These are phyloP conservation scores for Thereuonema tuberculata DNA, from an alignment of 1,140 invertebrate genomes.

Conservation along the genomic window DNA sequence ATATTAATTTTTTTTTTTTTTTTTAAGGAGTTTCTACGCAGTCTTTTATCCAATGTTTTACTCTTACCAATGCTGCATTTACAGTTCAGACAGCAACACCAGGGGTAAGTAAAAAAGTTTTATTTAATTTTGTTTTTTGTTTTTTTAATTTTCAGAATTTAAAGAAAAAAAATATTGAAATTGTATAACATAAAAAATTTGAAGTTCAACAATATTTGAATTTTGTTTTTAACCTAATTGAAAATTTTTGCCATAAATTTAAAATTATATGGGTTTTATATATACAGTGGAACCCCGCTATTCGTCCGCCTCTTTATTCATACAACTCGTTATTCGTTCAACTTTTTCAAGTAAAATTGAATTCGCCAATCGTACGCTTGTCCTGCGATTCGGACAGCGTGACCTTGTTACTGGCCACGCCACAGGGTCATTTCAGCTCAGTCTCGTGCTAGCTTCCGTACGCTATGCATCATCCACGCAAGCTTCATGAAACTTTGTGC, in stretches of 20 bases:
- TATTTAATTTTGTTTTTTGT: neutral
- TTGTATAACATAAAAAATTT: too few relatives aligned
- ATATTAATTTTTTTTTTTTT: neutral
- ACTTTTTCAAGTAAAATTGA: too few relatives aligned
- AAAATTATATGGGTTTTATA: neutral
- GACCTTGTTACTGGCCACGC: too few relatives aligned
- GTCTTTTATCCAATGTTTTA: constrained; percentile 35
- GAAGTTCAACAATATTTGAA: neutral
- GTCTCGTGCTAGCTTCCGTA: too few relatives aligned
- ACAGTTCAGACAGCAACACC: constrained; percentile 33
- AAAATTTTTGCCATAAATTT: neutral
- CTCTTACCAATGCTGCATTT: constrained; percentile 30
- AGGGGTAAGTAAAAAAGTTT: constrained; percentile 24
- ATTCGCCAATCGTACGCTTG: too few relatives aligned
- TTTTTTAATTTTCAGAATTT: neutral
- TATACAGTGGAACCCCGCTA: neutral
- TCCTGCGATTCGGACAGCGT: too few relatives aligned
- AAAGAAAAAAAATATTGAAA: too few relatives aligned
- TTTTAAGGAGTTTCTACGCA: constrained; percentile 31
- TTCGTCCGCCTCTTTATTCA: too few relatives aligned
- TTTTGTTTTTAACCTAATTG: neutral
- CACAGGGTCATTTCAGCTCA: too few relatives aligned
- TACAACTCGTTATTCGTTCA: too few relatives aligned
- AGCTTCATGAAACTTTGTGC: too few relatives aligned
- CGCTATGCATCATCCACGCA: too few relatives aligned